A percentile compares a stretch with the other conserved stretches of the same genome.
Conservation (phyloP, 2,888 invertebrate species). For the Tachina lurida region DNA sequence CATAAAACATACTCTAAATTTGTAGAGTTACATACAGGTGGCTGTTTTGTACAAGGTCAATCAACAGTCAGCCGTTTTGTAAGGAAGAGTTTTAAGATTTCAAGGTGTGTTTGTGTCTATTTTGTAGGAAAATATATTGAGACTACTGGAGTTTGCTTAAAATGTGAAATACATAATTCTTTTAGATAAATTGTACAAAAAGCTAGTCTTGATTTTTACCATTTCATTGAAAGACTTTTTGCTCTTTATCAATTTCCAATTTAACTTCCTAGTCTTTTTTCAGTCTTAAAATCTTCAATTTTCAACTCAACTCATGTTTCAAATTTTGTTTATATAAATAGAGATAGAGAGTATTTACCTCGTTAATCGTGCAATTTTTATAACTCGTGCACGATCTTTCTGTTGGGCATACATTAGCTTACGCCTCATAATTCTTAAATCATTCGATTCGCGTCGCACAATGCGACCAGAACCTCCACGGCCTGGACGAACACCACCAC, state of each 20-base stretch:
- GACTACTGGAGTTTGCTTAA: slow-evolving; percentile 37
- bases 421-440: slow-evolving; percentile 81
- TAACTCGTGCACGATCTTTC: slow-evolving; percentile 81
- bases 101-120: slow-evolving; percentile 41
- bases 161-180: slow-evolving; percentile 8
- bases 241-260: slow-evolving; percentile 36
- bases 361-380: slow-evolving; percentile 82
- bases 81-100: slow-evolving; percentile 50
- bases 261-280: slow-evolving; percentile 46
- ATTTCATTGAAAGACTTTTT: slow-evolving; percentile 23
- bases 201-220: slow-evolving; percentile 41
- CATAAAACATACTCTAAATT: slow-evolving; percentile 38
- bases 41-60: slow-evolving; percentile 26
- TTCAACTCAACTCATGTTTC: slow-evolving; percentile 58
- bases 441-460: slow-evolving; percentile 79
- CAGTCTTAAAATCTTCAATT: slow-evolving; percentile 66
- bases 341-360: slow-evolving; percentile 78
- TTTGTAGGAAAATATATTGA: slow-evolving; percentile 34
- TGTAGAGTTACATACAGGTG: slow-evolving; percentile 48
- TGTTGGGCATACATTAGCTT: slow-evolving; percentile 81
- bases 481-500: slow-evolving; percentile 78
- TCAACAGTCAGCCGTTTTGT: slow-evolving; percentile 59
- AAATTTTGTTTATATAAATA: slow-evolving; percentile 51
- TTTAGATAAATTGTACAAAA: slow-evolving; percentile 34
- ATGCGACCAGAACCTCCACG: slow-evolving; percentile 79